Conservation (phyloP, 2,888 invertebrate species). For the Rotaria socialis region DNA sequence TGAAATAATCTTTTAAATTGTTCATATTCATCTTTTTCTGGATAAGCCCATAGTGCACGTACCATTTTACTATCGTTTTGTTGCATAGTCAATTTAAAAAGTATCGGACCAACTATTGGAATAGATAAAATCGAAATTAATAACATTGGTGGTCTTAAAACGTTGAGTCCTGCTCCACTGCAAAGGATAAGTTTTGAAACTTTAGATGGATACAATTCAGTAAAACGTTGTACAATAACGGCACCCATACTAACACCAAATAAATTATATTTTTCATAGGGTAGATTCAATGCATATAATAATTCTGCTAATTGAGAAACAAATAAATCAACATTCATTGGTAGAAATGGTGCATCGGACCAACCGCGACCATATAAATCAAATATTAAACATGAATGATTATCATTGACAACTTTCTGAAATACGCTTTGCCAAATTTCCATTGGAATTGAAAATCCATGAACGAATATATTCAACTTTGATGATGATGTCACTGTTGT, state of each 20-base stretch:
- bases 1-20: neutral
- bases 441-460: neutral
- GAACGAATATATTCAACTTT: constrained; percentile 12
- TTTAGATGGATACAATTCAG: neutral
- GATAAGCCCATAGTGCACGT: neutral
- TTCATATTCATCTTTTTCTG: neutral
- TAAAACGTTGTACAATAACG: neutral
- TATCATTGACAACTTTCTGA: neutral
- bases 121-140: neutral
- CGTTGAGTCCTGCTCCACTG: neutral
- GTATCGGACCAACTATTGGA: neutral
- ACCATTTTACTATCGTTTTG: neutral
- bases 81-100: neutral
- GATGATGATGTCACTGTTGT: neutral
- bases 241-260: constrained; percentile 30
- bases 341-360: constrained; percentile 6
- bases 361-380: constrained; percentile 33
- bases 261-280: neutral
- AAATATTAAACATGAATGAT: constrained; percentile 15
- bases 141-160: neutral
- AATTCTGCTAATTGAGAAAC: constrained; percentile 25
- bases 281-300: neutral
- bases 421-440: neutral
- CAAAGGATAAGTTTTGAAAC: constrained; percentile 6
- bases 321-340: constrained; percentile 10